Conservation (phyloP, 2,797 vertebrate species). For the Bovichtus diacanthus region DNA sequence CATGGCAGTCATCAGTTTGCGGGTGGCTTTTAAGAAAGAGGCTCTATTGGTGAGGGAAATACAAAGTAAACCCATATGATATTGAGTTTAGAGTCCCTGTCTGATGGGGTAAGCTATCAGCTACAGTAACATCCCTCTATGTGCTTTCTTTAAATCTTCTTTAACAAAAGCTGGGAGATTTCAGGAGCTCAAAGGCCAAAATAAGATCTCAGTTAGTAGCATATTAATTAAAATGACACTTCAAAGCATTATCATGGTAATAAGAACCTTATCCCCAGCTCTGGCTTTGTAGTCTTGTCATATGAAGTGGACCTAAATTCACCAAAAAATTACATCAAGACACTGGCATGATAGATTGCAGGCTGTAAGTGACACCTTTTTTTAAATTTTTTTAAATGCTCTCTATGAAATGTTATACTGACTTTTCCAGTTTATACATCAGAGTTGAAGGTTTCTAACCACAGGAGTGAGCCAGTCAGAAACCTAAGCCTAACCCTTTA, state of each 20-base stretch:
- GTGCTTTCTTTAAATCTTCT: conserved; percentile 47
- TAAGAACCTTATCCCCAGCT: conserved; percentile 49
- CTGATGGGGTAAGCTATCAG: conserved; percentile 41
- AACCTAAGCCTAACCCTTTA: background rate
- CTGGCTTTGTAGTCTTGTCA: conserved; percentile 42
- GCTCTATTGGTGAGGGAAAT: background rate
- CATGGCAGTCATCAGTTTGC: conserved; percentile 16
- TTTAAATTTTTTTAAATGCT: background rate
- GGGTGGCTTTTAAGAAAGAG: conserved; percentile 10
- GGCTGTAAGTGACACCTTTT: background rate
- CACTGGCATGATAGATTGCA: background rate
- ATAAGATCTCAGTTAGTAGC: conserved; percentile 48
- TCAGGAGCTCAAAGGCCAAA: conserved; percentile 50
- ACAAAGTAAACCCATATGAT: conserved; percentile 36
- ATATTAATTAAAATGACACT: conserved; percentile 68
- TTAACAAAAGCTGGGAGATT: conserved; percentile 44
- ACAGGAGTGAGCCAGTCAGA: background rate
- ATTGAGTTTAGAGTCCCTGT: conserved; percentile 18
- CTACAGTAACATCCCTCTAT: conserved; percentile 25
- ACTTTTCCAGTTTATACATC: background rate
- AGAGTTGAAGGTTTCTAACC: conserved; percentile 5
- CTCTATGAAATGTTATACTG: conserved; percentile 1
- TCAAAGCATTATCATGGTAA: conserved; percentile 51
- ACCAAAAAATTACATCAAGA: background rate
- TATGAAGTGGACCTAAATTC: conserved; percentile 34